These are phyloP conservation scores for Dendrolimus punctatus DNA, from an alignment of 1,140 invertebrate genomes.

Conservation along the genomic window DNA sequence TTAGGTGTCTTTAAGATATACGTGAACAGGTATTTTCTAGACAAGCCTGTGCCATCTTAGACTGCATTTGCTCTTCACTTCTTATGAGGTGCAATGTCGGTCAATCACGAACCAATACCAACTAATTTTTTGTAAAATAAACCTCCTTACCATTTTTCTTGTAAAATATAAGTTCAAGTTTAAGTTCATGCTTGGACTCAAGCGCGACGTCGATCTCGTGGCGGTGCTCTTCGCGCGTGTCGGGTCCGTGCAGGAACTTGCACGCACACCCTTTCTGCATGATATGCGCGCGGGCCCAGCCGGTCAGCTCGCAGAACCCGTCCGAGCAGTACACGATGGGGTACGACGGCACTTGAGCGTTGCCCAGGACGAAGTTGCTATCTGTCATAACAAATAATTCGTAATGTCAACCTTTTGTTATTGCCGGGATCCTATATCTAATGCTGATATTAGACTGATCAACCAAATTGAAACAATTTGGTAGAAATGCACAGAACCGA, in stretches of 20 bases:
- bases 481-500: too few species aligned
- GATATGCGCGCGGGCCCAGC: conserved; percentile 93
- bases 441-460: too few species aligned
- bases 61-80: too few species aligned
- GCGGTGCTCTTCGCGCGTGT: conserved; percentile 92
- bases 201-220: conserved; percentile 91
- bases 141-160: conserved; percentile 89
- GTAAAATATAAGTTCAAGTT: conserved; percentile 95
- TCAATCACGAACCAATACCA: too few species aligned
- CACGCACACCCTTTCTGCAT: conserved; percentile 98
- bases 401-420: too few species aligned
- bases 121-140: not conserved
- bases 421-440: too few species aligned
- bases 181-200: conserved; percentile 91
- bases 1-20: too few species aligned
- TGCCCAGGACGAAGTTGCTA: conserved; percentile 98
- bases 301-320: conserved; percentile 97
- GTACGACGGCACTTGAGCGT: conserved; percentile 93
- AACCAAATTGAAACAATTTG: too few species aligned
- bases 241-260: conserved; percentile 94
- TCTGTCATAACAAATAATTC: conserved; percentile 75
- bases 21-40: too few species aligned
- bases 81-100: too few species aligned
- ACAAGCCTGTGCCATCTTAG: too few species aligned
- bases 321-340: conserved; percentile 98